Evolutionary conservation across 2,113 vertebrate species (phyloP), one percentile per base, ranked within the genome.

Genomic region (Pelecanoides urinatrix): DNA sequence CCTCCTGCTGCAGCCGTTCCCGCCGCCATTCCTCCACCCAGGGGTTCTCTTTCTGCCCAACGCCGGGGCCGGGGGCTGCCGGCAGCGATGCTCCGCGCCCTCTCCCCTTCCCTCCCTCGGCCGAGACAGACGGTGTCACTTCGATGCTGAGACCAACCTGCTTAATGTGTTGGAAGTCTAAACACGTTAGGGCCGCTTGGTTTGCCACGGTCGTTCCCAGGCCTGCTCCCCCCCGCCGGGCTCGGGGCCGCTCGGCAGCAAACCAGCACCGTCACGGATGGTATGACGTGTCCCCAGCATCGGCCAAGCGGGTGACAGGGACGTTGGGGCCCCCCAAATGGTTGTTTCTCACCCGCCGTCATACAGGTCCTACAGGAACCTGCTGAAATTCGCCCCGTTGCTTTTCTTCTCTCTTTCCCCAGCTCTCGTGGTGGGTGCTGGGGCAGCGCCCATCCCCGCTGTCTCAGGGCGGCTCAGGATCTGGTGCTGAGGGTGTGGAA

Each of bases 61-160:
- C 25, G 3, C 32, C 2, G 36, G 66, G 79, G 52, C 65, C 32
- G 2, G 73, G 55, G 72, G 71, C 65, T 7, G 75, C 90, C 22
- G 25, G 66, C 75, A 25, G 71, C 49, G 14, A 36, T 20, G 40
- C 71, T 59, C 61, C 4, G 14, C 5, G 20, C 47, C 23, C 36
- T 27, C 62, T 76, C 70, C 90, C 86, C 50, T 53, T 78, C 74
- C n/a, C 38, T 84, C 42, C 45, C 80, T 79, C 26, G 59, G 65
- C 91, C 22, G 49, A 61, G 90, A 81, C 93, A 88, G 70, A 45
- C 15, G 34, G 82, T 97, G 96, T 97, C 96, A 96, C 96, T 97
- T 97, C 66, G 94, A 97, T 97, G 94, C 94, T 70, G 87, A 76
- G 92, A 26, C 91, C 94, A 13, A 96, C 91, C 97, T 82, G 96